These are phyloP conservation scores for Megastigmus dorsalis DNA, from an alignment of 2,888 invertebrate genomes.

Conservation along the genomic window DNA sequence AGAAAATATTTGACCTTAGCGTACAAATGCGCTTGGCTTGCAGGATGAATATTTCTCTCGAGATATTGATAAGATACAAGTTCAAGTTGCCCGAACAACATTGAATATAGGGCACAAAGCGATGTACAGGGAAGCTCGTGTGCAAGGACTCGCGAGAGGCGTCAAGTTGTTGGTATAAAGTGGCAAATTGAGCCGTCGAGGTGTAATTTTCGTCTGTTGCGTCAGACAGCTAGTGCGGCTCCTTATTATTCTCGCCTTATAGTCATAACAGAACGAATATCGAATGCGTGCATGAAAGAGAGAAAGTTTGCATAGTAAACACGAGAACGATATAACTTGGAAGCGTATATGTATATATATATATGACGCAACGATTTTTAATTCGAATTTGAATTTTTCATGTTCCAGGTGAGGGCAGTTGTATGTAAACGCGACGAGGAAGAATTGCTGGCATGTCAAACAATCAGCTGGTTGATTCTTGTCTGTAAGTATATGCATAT, in stretches of 20 bases:
- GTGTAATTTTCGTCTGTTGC: neutral
- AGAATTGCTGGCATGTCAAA: conserved; percentile 77
- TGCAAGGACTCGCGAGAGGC: neutral
- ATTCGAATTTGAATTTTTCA: conserved; percentile 15
- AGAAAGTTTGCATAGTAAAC: neutral
- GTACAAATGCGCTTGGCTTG: too few species aligned
- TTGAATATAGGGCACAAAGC: too few species aligned
- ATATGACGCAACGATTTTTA: neutral
- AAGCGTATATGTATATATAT: neutral
- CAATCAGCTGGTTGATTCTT: conserved; percentile 81
- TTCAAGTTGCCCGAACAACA: too few species aligned
- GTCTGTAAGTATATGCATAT: conserved; percentile 81
- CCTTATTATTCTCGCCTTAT: too few species aligned
- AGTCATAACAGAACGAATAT: neutral
- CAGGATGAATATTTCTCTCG: too few species aligned
- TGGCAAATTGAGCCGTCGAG: neutral
- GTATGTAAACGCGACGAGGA: conserved; percentile 60
- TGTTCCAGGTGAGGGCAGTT: conserved; percentile 63
- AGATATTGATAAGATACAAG: too few species aligned
- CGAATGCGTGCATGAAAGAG: neutral
- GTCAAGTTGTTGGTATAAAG: neutral
- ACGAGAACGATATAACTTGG: neutral
- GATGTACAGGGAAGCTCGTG: neutral
- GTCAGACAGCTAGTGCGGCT: too few species aligned
- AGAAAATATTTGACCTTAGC: too few species aligned